Base-by-base conservation (phyloP, 2,888 invertebrate genomes). In the Temnothorax ravouxi region DNA sequence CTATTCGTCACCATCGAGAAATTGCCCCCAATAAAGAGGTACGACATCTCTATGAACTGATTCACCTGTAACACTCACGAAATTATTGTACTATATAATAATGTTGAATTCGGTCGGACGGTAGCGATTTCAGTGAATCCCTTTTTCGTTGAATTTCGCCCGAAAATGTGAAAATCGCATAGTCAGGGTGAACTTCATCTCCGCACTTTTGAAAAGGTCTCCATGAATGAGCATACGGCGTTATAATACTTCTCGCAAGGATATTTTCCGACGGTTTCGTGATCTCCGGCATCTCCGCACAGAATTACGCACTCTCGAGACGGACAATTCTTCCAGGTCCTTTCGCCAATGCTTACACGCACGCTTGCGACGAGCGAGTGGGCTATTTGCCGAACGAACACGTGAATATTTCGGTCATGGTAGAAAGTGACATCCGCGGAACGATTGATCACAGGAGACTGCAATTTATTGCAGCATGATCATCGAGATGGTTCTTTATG, bases 21-120 rank as follows among this genome's bases (percentile, higher is more conserved):
- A 91, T 90, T 89, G 87, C 71, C 88, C 91, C 91, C 88, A 90
- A 91, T 92, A 88, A 84, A 76, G 83, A 61, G 56, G 62, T 71
- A 84, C 82, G 83, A 54, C 59, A 64, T 74, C 52, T 86, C 86
- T 64, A 64, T 87, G 84, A 89, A 89, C 80, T 83, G 81, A 84
- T 86, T 69, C 89, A 89, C 89, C 89, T 89, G 89, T 86, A 86
- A 84, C 84, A 61, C 71, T 69, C 18, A 69, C 64, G 47, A 74
- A 85, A 86, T 84, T 87, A 86, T 88, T 87, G 80, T 54, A 29
- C 29, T 29, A 47, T 61, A 89, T 86, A 89, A 89, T n/a, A 87
- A 89, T n/a, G 41, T n/a, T 84, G 64, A 89, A 82, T 81, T 52
- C 50, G 84, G 34, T 83, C 64, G 81, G 85, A 87, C 89, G 87